These are phyloP conservation scores for Rugalucina vietnamica DNA, from an alignment of 2,888 invertebrate genomes.

Conservation along the genomic window DNA sequence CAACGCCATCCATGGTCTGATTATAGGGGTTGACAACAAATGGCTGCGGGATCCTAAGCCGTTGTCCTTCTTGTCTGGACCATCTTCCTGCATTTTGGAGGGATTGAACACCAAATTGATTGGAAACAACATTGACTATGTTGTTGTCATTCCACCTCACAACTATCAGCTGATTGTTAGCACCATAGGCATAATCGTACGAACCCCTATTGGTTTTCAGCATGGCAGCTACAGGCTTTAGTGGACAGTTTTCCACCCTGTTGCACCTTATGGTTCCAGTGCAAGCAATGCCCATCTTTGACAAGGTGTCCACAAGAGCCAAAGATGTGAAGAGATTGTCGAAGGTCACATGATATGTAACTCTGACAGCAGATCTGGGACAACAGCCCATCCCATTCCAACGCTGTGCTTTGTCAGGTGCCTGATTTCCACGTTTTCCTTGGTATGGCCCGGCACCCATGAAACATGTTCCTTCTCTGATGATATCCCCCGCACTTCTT, in stretches of 20 bases:
- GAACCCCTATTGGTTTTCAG: background rate
- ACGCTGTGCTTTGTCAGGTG: too few relatives aligned
- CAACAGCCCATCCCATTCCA: too few relatives aligned
- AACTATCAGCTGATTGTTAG: too few relatives aligned
- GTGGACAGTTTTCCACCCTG: background rate
- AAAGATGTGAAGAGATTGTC: too few relatives aligned
- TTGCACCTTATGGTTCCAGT: background rate
- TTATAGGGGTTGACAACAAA: background rate
- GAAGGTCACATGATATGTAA: too few relatives aligned
- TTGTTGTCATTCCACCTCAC: too few relatives aligned
- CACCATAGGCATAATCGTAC: too few relatives aligned
- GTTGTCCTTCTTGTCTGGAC: background rate
- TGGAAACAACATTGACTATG: background rate
- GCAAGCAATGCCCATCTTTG: background rate
- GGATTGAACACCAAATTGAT: background rate
- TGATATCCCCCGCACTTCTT: too few relatives aligned
- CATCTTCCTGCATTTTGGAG: background rate
- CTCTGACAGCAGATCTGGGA: too few relatives aligned
- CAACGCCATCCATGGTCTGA: background rate
- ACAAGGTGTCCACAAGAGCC: background rate
- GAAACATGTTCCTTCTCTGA: too few relatives aligned
- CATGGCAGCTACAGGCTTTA: background rate
- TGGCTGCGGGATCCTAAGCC: background rate
- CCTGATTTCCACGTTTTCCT: too few relatives aligned
- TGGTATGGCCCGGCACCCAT: too few relatives aligned